Evolutionary conservation across 2,888 invertebrate species (phyloP).

Genomic region (Dasypolia templi): DNA sequence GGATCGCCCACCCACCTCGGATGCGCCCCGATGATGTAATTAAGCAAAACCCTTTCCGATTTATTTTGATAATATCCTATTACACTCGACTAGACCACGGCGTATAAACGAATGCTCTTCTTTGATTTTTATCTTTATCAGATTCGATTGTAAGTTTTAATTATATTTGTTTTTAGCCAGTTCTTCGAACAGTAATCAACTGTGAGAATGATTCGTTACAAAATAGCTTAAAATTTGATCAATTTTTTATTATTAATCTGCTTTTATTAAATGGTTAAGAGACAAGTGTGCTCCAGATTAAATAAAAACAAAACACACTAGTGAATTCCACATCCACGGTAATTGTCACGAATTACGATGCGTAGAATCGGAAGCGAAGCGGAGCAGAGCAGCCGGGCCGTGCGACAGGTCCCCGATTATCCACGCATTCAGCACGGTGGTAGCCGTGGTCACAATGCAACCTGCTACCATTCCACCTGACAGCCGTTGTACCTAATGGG

Average conservation of each 20-base stretch:
- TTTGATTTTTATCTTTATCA: conserved; percentile 60
- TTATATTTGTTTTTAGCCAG: conserved; percentile 1
- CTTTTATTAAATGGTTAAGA: neutral
- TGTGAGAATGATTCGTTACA: neutral
- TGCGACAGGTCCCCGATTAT: conserved; percentile 89
- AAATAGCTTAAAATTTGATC: neutral
- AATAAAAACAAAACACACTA: conserved; percentile 35
- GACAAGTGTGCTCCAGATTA: conserved; percentile 4
- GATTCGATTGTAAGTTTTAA: neutral
- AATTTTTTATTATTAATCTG: neutral
- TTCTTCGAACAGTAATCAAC: neutral
- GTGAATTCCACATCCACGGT: conserved; percentile 57
- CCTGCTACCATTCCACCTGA: conserved; percentile 74
- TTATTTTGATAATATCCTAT: conserved; percentile 80
- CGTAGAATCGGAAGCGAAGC: conserved; percentile 71
- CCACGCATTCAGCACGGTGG: conserved; percentile 87
- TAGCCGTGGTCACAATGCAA: conserved; percentile 61
- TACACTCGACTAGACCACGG: conserved; percentile 71
- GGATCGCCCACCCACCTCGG: conserved; percentile 81
- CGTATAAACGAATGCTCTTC: conserved; percentile 70
- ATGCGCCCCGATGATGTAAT: conserved; percentile 77
- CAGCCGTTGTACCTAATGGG: conserved; percentile 76
- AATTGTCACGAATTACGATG: conserved; percentile 75
- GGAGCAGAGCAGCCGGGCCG: conserved; percentile 77
- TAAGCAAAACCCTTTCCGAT: conserved; percentile 78